Conservation (phyloP, 2,888 invertebrate genomes). For the Torymus aiolomorphi region DNA sequence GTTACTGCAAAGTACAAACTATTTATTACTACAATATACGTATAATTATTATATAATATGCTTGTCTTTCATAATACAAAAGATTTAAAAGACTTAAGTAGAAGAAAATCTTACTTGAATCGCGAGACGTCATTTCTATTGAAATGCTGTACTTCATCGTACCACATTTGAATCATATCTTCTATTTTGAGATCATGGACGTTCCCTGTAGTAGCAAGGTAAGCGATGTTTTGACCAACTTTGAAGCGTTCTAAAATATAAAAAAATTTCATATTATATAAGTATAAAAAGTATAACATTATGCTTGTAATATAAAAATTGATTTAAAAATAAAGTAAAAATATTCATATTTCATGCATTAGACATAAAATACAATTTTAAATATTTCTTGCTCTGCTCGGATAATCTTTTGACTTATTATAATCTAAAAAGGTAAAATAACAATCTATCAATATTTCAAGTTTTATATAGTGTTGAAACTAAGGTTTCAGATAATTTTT, state of each 20-base stretch:
- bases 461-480: no score
- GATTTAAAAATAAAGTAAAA: no score
- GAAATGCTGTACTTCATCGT: conserved; percentile 46
- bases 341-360: no score
- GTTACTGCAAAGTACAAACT: not conserved
- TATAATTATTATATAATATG: not conserved
- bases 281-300: not conserved
- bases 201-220: conserved; percentile 45
- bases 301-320: not conserved
- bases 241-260: conserved; percentile 64
- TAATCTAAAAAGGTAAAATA: no score
- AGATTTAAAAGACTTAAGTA: not conserved
- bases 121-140: not conserved
- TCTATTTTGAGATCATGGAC: not conserved
- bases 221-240: conserved; percentile 74
- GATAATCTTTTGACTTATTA: no score
- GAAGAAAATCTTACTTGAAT: conserved; percentile 22
- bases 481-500: no score
- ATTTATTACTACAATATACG: not conserved
- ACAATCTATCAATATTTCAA: no score
- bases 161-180: conserved; percentile 45
- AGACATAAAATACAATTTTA: no score
- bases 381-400: no score
- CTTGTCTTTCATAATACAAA: not conserved
- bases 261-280: not conserved